phyloP scores from a whole-genome alignment of 1,140 invertebrate genomes.

The Agrypnia vestita region DNA sequence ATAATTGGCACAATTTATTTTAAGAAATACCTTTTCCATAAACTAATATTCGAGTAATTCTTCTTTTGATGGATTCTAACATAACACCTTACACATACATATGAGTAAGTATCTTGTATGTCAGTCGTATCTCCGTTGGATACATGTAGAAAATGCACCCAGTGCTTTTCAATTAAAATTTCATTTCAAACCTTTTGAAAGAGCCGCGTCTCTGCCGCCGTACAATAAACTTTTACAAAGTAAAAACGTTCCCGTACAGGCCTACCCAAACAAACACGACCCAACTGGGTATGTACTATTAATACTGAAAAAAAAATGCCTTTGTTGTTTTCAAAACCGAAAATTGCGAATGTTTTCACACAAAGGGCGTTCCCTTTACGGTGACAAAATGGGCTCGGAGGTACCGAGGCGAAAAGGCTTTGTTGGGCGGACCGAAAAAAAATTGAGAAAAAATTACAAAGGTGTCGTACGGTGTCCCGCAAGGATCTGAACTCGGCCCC shows the following conservation, averaged over 20 bases:
- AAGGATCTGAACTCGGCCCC: conserved; percentile 9
- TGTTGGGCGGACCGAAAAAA: conserved; percentile 1
- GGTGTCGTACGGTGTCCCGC: conserved; percentile 9
- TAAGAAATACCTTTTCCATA: no score
- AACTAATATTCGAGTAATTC: no score
- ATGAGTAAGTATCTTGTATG: no score
- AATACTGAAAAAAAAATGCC: conserved; percentile 5
- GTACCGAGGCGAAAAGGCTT: conserved; percentile 24
- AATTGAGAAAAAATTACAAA: background rate
- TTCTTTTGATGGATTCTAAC: no score
- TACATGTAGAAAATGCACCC: no score
- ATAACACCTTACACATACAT: no score
- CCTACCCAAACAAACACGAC: conserved; percentile 17
- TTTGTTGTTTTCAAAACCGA: conserved; percentile 36
- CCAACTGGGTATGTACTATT: background rate
- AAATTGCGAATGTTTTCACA: conserved; percentile 44
- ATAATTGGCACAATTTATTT: no score
- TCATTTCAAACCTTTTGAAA: conserved; percentile 29
- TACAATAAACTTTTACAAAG: conserved; percentile 8
- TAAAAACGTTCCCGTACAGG: background rate
- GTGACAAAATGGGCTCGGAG: conserved; percentile 37
- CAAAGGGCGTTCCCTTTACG: conserved; percentile 34
- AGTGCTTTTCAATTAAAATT: conserved; percentile 25
- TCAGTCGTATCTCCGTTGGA: no score
- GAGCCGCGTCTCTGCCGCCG: background rate